Base-by-base conservation (phyloP, 1,140 invertebrate species). In the Myzus persicae region DNA sequence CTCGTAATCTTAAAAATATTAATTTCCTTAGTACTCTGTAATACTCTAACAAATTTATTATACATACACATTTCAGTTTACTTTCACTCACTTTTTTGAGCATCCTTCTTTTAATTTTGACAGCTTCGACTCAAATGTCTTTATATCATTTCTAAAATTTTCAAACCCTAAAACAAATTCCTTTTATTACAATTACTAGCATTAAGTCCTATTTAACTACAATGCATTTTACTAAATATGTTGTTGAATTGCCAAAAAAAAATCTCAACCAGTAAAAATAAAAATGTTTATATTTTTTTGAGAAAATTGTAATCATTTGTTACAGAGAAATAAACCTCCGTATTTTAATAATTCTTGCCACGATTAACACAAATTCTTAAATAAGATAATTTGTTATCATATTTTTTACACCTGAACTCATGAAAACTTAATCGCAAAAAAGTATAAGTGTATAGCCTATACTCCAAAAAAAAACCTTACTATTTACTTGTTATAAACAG, bases 71-170 rank as follows among this genome's bases (percentile, higher is more conserved):
- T 90, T 59, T 59, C 8, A 59, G 36, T 31, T 90, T 11, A 1
- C 22, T 90, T 90, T 6, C 36, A 82, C 91, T 93, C 36, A 93
- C 91, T 93, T 82, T 93, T 93, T 93, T 54, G 31, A 51, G 24
- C 91, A 26, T 54, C 46, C 91, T 85, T 85, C 91, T 93, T 93
- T 93, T 93, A 93, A 84, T 54, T 93, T 93, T 84, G 14, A 51
- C 46, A 93, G n/a, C 3, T 93, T 93, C 24, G 36, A 93, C 36
- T 93, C 91, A 54, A 93, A 93, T 31, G 46, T 54, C 20, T 93
- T 93, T 18, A 93, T 82, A 20, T 93, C 91, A 8, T 42, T 93
- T 48, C 81, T 81, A 93, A 93, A 93, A 26, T 85, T n/a, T n/a
- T 93, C 91, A 40, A 93, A 84, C 22, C 91, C 91, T 93, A 93